Percentiles rank a stretch among this genome's conserved stretches.
phyloP scores from a whole-genome alignment of 1,140 invertebrate genomes.

The Andricus grossulariae region DNA sequence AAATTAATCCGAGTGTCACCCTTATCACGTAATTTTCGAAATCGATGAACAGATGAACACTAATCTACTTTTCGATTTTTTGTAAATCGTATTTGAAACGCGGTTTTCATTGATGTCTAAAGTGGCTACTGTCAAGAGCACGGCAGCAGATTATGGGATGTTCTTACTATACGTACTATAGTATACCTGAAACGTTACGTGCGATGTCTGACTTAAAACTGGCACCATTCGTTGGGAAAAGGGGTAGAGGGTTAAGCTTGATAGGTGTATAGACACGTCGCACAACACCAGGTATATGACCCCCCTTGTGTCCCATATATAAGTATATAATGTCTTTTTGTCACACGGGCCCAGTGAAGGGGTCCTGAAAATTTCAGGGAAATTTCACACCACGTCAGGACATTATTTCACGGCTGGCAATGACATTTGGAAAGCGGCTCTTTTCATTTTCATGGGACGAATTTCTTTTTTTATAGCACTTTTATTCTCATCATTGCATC shows the following conservation, averaged over 20 bases:
- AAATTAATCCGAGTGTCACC: too few relatives aligned
- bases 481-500: too few relatives aligned
- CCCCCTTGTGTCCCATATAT: conserved; percentile 7
- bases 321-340: conserved; percentile 22
- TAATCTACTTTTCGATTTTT: conserved; percentile 48
- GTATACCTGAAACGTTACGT: conserved; percentile 67
- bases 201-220: conserved; percentile 71
- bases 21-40: too few relatives aligned
- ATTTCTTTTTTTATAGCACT: too few relatives aligned
- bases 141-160: conserved; percentile 66
- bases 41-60: conserved; percentile 27
- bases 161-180: conserved; percentile 47
- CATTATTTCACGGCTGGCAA: conserved; percentile 24
- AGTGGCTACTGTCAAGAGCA: conserved; percentile 33
- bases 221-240: conserved; percentile 64
- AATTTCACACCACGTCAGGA: conserved; percentile 49
- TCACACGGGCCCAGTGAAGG: neutral
- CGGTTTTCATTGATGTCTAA: conserved; percentile 37
- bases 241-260: conserved; percentile 61
- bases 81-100: conserved; percentile 7
- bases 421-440: neutral
- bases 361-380: conserved; percentile 35
- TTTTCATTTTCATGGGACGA: conserved; percentile 2
- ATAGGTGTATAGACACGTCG: conserved; percentile 23
- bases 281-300: conserved; percentile 22